These are phyloP conservation scores for Rhinophrynus dorsalis DNA, from an alignment of 2,797 vertebrate species.

Conservation along the genomic window DNA sequence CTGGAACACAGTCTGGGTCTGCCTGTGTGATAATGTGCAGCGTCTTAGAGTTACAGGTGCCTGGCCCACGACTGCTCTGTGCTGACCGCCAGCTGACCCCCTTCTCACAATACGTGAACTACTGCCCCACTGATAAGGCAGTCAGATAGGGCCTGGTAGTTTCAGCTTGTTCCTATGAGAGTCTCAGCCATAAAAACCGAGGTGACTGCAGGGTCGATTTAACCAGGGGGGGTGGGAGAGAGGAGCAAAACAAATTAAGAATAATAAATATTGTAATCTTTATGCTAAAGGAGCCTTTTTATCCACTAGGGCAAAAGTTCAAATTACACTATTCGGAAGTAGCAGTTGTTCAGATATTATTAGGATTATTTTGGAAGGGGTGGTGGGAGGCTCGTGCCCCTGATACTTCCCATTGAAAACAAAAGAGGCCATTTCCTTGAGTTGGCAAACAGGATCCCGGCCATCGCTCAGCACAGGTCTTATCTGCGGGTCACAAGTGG, in stretches of 20 bases:
- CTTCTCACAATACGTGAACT: slow-evolving; percentile 72
- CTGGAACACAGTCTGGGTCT: slow-evolving; percentile 66
- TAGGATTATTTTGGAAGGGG: background rate
- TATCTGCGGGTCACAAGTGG: slow-evolving; percentile 36
- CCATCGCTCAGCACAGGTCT: slow-evolving; percentile 34
- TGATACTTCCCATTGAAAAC: slow-evolving; percentile 28
- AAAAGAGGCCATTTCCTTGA: slow-evolving; percentile 38
- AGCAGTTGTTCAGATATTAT: slow-evolving; percentile 52
- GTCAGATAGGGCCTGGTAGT: slow-evolving; percentile 69
- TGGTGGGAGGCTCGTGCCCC: slow-evolving; percentile 4
- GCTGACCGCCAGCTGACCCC: slow-evolving; percentile 73
- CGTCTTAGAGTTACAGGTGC: slow-evolving; percentile 74
- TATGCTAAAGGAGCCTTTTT: slow-evolving; percentile 72
- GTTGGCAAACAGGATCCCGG: slow-evolving; percentile 34
- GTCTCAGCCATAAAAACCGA: slow-evolving; percentile 68
- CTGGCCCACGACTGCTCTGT: slow-evolving; percentile 69
- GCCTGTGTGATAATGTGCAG: slow-evolving; percentile 69
- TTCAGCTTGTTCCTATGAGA: slow-evolving; percentile 72
- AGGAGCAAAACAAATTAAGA: slow-evolving; percentile 50
- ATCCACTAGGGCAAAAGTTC: slow-evolving; percentile 67
- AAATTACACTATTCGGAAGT: slow-evolving; percentile 71
- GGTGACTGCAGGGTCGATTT: slow-evolving; percentile 75
- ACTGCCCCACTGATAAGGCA: slow-evolving; percentile 74
- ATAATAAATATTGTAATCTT: slow-evolving; percentile 76
- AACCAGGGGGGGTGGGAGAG: slow-evolving; percentile 39